Percentiles rank a stretch among this genome's conserved stretches.
These are phyloP conservation scores for Ophion obscuratus DNA, from an alignment of 2,888 invertebrate species.

Conservation along the genomic window DNA sequence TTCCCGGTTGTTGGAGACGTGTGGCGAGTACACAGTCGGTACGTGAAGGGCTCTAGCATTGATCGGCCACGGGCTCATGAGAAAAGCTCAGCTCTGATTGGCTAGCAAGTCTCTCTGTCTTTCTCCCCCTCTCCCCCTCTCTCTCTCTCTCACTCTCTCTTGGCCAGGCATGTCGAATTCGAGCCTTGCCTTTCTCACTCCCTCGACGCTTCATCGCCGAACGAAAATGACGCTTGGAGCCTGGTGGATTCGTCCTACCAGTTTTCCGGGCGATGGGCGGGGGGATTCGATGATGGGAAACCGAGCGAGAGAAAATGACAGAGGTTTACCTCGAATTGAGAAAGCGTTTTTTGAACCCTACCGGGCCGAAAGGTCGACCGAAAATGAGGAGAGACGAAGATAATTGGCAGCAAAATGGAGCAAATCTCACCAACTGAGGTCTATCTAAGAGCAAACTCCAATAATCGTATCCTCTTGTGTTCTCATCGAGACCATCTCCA, in stretches of 20 bases:
- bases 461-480: conserved; percentile 27
- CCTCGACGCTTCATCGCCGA: conserved; percentile 61
- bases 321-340: conserved; percentile 47
- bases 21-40: conserved; percentile 74
- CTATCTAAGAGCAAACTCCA: conserved; percentile 23
- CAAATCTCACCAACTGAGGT: neutral
- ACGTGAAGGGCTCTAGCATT: conserved; percentile 81
- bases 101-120: conserved; percentile 68
- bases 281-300: conserved; percentile 47
- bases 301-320: conserved; percentile 29
- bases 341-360: conserved; percentile 57
- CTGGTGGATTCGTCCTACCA: conserved; percentile 43
- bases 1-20: conserved; percentile 43
- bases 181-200: conserved; percentile 67
- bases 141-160: conserved; percentile 36
- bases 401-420: conserved; percentile 22
- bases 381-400: conserved; percentile 58
- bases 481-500: neutral
- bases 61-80: conserved; percentile 79
- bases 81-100: conserved; percentile 80
- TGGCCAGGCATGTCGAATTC: conserved; percentile 69
- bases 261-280: conserved; percentile 44
- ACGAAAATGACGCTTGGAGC: conserved; percentile 45
- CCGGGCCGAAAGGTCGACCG: conserved; percentile 51
- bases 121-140: conserved; percentile 40